Evolutionary conservation across 2,113 vertebrate genomes (phyloP), one percentile per base, ranked within the genome.

Genomic region (Catharus fuscescens): DNA sequence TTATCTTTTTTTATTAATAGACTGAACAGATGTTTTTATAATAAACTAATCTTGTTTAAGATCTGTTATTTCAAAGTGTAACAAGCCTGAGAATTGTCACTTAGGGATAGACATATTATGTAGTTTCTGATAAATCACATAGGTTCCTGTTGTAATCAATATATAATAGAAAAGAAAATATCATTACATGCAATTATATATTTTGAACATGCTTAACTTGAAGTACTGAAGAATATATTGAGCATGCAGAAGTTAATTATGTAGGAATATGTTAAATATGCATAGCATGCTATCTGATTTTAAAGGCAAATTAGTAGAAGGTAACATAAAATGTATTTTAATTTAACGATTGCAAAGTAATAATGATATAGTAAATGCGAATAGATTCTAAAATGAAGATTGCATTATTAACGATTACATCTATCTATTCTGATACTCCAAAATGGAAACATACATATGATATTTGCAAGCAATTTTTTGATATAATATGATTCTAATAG

Each of bases 181-280:
- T 95, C 82, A 97, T 80, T 93, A 4, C n/a, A 86, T 87, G 40
- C 59, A 92, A 96, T 96, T 79, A 78, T 79, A 7, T 93, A 78
- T 60, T 50, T 84, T 56, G 38, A 91, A 80, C 15, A 52, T 64
- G 10, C 70, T 93, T 91, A 93, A 16, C 86, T 95, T 93, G 88
- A 34, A 86, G 79, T 91, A 34, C 18, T 92, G 45, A 87, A 90
- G 59, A 88, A 92, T n/a, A 53, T 32, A 80, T 47, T 62, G 45
- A 83, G 45, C 19, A 80, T 95, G 79, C 47, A 94, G 80, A 96
- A 89, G 78, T 96, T 95, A 97, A 96, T 97, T 96, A 74, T 72
- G 59, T 93, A 36, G 34, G 34, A 36, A 36, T 95, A 16, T 76
- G 77, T 94, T 89, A 94, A 95, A 73, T 93, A 96, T 93, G 82